phyloP scores from a whole-genome alignment of 1,140 invertebrate species.

The Calliphora vicina region DNA sequence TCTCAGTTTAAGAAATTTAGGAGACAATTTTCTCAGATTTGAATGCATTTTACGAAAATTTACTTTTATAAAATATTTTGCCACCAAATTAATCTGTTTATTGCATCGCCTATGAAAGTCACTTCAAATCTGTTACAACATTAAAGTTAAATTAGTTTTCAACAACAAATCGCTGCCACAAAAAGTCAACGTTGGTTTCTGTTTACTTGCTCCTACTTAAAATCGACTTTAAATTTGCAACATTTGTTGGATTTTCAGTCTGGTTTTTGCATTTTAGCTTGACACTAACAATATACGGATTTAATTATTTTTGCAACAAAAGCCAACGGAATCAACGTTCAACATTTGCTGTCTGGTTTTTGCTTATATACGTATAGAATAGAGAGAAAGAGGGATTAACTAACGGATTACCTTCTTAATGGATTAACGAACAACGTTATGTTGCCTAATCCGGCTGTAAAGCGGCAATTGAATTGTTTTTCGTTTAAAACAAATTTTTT shows the following conservation, averaged over 20 bases:
- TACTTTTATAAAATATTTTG: too few relatives aligned
- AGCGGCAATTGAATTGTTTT: not conserved
- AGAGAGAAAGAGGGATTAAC: not conserved
- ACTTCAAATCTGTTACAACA: not conserved
- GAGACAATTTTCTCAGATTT: too few relatives aligned
- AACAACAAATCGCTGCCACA: not conserved
- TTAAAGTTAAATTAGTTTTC: not conserved
- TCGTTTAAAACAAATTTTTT: not conserved
- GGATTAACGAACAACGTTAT: constrained; percentile 1
- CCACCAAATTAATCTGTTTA: too few relatives aligned
- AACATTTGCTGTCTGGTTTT: not conserved
- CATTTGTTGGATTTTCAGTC: not conserved
- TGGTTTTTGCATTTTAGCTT: too few relatives aligned
- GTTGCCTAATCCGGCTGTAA: not conserved
- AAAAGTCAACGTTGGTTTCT: not conserved
- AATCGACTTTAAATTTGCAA: not conserved
- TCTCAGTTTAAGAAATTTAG: too few relatives aligned
- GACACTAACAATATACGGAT: not conserved
- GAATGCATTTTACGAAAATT: too few relatives aligned
- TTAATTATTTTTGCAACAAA: not conserved
- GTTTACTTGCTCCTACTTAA: not conserved
- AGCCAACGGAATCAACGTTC: not conserved
- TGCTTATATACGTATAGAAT: not conserved
- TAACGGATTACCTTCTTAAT: constrained; percentile 24
- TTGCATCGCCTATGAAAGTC: not conserved